Conservation (phyloP, 2,797 vertebrate species). For the Potorous gilbertii region DNA sequence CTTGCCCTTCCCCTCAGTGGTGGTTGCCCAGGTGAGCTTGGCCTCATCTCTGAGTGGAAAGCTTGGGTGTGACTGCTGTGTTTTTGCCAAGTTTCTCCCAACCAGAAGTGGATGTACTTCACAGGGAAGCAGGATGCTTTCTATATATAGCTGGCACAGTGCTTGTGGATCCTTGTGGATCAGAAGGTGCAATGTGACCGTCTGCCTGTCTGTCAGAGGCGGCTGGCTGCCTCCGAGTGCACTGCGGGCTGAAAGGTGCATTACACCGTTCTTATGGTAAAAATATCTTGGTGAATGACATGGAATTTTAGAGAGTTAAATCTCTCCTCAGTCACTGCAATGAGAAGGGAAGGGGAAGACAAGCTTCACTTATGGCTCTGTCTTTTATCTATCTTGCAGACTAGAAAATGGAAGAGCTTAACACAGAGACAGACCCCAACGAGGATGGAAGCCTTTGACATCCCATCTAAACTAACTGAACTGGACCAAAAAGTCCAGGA, state of each 20-base stretch:
- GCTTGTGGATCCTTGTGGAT: background rate
- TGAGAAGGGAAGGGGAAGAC: background rate
- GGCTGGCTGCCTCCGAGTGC: background rate
- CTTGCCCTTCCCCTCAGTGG: background rate
- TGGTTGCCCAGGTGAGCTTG: background rate
- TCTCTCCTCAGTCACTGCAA: background rate
- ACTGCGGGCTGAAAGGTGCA: background rate
- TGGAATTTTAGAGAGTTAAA: slow-evolving; percentile 34
- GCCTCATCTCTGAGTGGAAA: background rate
- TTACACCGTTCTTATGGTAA: slow-evolving; percentile 39
- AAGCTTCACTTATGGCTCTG: background rate
- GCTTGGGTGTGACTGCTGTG: background rate
- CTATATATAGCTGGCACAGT: background rate
- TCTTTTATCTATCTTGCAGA: background rate
- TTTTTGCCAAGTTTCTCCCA: background rate
- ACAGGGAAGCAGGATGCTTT: background rate
- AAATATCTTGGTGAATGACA: slow-evolving; percentile 23
- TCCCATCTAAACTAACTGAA: background rate
- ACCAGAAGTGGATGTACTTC: background rate
- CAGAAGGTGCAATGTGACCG: background rate
- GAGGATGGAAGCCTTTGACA: background rate
- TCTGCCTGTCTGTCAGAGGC: background rate
- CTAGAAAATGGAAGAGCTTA: background rate
- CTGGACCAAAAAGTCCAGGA: background rate
- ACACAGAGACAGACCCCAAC: background rate